These are phyloP conservation scores for Anniella stebbinsi DNA, from an alignment of 2,797 vertebrate species.

Conservation along the genomic window DNA sequence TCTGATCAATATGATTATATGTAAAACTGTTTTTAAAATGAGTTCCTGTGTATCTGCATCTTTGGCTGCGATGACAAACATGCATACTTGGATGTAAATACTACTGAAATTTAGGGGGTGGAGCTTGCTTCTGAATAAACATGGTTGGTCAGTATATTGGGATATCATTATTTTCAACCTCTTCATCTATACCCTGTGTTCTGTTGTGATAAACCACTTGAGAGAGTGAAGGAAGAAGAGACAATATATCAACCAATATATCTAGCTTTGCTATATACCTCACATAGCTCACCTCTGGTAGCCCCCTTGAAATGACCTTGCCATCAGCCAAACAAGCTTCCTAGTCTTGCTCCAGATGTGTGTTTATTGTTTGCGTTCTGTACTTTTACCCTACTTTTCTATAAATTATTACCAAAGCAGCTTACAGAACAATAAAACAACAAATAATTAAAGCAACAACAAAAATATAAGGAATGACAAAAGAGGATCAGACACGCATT, in stretches of 20 bases:
- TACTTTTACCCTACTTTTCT: not conserved
- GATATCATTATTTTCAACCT: not conserved
- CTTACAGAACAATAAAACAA: not conserved
- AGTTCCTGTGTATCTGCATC: conserved; percentile 1
- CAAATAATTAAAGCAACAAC: too few relatives aligned
- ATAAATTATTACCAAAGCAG: not conserved
- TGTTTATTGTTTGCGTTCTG: too few relatives aligned
- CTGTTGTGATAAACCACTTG: not conserved
- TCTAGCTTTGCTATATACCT: not conserved
- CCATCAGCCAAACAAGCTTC: not conserved
- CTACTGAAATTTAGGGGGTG: not conserved
- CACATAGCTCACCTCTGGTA: not conserved
- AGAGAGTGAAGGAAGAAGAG: not conserved
- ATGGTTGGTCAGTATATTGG: not conserved
- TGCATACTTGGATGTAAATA: not conserved
- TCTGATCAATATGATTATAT: not conserved
- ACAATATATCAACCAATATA: too few relatives aligned
- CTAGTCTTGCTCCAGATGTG: not conserved
- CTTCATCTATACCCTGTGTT: not conserved
- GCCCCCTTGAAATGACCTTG: not conserved
- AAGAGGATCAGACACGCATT: not conserved
- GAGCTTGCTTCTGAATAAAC: not conserved
- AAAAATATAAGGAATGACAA: not conserved
- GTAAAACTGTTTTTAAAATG: conserved; percentile 18
- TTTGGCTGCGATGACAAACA: not conserved